Conservation (phyloP, 2,113 vertebrate genomes). For the Cygnus atratus region DNA sequence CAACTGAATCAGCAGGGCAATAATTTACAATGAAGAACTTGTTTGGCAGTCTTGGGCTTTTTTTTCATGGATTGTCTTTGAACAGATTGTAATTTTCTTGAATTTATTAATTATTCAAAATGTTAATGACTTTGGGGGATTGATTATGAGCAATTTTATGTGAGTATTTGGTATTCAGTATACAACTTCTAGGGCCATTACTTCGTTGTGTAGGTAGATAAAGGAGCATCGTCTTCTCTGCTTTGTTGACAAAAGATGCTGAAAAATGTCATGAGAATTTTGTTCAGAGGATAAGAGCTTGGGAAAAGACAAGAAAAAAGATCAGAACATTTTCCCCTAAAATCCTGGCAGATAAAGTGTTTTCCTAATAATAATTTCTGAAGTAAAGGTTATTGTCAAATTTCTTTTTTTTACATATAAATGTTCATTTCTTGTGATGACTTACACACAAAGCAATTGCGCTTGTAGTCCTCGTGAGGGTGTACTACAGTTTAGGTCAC, state of each 20-base stretch:
- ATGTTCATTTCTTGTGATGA: neutral
- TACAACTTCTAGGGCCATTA: slow-evolving; percentile 2
- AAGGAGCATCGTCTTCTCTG: neutral
- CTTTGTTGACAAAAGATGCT: neutral
- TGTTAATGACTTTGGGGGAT: slow-evolving; percentile 26
- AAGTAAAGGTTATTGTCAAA: neutral
- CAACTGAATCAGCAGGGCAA: slow-evolving; percentile 5
- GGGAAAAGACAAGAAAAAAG: neutral
- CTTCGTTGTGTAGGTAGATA: neutral
- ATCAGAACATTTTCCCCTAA: neutral
- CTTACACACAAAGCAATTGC: neutral
- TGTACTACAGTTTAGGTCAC: neutral
- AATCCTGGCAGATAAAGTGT: neutral
- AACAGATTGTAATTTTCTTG: slow-evolving; percentile 42
- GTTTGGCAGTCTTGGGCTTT: neutral
- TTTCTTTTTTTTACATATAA: neutral
- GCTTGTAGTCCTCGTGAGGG: neutral
- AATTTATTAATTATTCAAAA: slow-evolving; percentile 57
- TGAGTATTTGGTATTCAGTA: neutral
- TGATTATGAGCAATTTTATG: slow-evolving; percentile 1
- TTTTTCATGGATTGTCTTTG: slow-evolving; percentile 13
- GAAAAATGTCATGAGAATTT: neutral
- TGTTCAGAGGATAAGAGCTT: neutral
- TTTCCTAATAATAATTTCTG: neutral
- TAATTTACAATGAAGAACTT: slow-evolving; percentile 9